Conservation (phyloP, 1,140 invertebrate species). For the Neodiprion pinetum region DNA sequence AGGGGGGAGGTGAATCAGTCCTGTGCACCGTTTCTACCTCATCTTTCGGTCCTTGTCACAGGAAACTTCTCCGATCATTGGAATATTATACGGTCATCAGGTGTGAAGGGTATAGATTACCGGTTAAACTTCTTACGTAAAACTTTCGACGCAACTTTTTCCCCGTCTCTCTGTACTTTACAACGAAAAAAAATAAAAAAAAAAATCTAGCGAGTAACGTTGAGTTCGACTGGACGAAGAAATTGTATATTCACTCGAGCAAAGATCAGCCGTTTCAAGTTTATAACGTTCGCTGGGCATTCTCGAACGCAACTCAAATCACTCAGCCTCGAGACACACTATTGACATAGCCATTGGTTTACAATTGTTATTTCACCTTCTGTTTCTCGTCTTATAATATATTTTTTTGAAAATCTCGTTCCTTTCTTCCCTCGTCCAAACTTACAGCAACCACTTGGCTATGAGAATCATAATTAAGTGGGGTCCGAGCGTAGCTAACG, state of each 20-base stretch:
- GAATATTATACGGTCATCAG: not conserved
- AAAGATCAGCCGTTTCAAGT: too few relatives aligned
- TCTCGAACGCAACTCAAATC: not conserved
- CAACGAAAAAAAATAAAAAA: too few relatives aligned
- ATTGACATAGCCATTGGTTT: not conserved
- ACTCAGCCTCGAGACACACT: not conserved
- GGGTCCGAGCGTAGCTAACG: conserved; percentile 43
- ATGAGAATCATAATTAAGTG: conserved; percentile 57
- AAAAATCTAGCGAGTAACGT: too few relatives aligned
- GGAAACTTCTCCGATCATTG: not conserved
- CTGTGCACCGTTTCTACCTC: not conserved
- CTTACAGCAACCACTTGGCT: conserved; percentile 59
- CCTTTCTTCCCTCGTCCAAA: not conserved
- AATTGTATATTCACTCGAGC: too few relatives aligned
- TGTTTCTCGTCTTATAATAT: conserved; percentile 9
- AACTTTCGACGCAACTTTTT: not conserved
- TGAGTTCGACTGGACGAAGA: too few relatives aligned
- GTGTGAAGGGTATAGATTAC: not conserved
- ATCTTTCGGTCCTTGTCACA: not conserved
- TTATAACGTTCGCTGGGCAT: too few relatives aligned
- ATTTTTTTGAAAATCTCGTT: not conserved
- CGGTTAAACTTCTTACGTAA: conserved; percentile 1
- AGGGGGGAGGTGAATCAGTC: not conserved
- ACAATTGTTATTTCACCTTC: not conserved
- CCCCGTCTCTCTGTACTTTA: not conserved